Evolutionary conservation across 2,888 invertebrate species (phyloP).

Genomic region (Elegia similella): DNA sequence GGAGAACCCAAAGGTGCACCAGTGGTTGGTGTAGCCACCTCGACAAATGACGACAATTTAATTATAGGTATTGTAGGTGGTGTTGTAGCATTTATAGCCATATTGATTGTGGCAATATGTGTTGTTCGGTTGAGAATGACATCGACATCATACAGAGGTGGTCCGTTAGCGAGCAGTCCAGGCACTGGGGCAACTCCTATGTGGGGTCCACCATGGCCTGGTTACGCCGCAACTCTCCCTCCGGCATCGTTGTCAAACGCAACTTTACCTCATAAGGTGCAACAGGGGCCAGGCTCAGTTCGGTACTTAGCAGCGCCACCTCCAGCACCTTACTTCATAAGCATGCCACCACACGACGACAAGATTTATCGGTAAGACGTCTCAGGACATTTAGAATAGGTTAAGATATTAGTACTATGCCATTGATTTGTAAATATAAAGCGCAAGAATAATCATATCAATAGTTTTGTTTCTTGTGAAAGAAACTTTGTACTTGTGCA

Average conservation of each 20-base stretch:
- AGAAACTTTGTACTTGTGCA: constrained; percentile 28
- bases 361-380: constrained; percentile 83
- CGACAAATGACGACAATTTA: constrained; percentile 94
- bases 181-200: constrained; percentile 83
- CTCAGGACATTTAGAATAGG: constrained; percentile 24
- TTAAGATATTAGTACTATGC: constrained; percentile 19
- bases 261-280: constrained; percentile 85
- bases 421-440: constrained; percentile 46
- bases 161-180: constrained; percentile 84
- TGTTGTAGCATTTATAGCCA: constrained; percentile 94
- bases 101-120: constrained; percentile 93
- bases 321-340: constrained; percentile 84
- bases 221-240: constrained; percentile 82
- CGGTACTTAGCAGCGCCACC: constrained; percentile 83
- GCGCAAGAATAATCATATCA: constrained; percentile 38
- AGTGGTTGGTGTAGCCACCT: constrained; percentile 78
- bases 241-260: constrained; percentile 83
- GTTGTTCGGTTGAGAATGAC: constrained; percentile 90
- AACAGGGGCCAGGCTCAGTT: constrained; percentile 75
- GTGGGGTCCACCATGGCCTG: constrained; percentile 78
- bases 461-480: constrained; percentile 22
- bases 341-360: constrained; percentile 83
- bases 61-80: constrained; percentile 97
- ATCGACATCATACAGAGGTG: constrained; percentile 85
- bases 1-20: constrained; percentile 83